These are phyloP conservation scores for Cephus cinctus DNA, from an alignment of 1,140 invertebrate species.

Conservation along the genomic window DNA sequence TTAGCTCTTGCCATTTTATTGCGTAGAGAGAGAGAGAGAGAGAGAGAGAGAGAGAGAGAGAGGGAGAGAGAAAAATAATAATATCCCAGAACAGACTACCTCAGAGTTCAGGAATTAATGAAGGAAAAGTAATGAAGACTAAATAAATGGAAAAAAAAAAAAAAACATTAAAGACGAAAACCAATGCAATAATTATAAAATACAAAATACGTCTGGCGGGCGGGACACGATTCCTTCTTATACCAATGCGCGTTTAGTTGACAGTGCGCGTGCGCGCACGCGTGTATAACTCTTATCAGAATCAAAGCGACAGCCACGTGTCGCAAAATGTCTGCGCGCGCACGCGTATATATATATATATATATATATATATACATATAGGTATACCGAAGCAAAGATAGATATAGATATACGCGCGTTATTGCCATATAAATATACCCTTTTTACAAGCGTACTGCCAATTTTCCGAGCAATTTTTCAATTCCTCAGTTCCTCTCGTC, in stretches of 20 bases:
- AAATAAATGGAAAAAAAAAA: conserved; percentile 38
- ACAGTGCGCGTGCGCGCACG: neutral
- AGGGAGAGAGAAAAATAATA: conserved; percentile 21
- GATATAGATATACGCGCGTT: no score
- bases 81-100: conserved; percentile 51
- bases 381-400: conserved; percentile 18
- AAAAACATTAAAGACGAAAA: conserved; percentile 40
- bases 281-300: neutral
- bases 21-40: conserved; percentile 21
- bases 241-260: no score
- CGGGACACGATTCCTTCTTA: conserved; percentile 16
- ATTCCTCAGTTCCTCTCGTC: no score
- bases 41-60: neutral
- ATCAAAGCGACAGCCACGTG: no score
- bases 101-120: conserved; percentile 55
- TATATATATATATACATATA: conserved; percentile 23
- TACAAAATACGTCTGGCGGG: conserved; percentile 30
- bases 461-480: no score
- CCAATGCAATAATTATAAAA: conserved; percentile 54
- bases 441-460: no score
- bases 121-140: conserved; percentile 30
- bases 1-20: conserved; percentile 49
- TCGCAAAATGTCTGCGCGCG: no score
- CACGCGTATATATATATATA: neutral
- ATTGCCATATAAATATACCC: no score